Evolutionary conservation across 2,888 invertebrate species (phyloP), one percentile per base, ranked within the genome.

Genomic region (Litoditis marina): DNA sequence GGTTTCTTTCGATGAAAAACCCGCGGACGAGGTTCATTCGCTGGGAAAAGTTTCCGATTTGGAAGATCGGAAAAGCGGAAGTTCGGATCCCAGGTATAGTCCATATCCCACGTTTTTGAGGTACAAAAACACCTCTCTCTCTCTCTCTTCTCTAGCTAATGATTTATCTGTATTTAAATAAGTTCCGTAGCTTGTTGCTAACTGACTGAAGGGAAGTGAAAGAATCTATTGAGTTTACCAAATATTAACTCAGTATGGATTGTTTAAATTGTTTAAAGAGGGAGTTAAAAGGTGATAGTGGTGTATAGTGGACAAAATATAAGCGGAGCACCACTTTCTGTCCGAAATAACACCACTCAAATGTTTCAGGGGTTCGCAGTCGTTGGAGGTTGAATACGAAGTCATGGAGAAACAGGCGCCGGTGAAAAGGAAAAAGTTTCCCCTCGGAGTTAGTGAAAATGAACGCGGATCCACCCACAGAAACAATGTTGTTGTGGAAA

Each of bases 381-480:
- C 16, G 8, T 7, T 61, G 25, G 61, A 61, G 39, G 36, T 55
- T 22, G 42, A n/a, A n/a, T n/a, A 25, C 7, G n/a, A 22, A 32
- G 59, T 51, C 16, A 64, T 64, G 25, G 68, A 68, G 42, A 68
- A 65, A 47, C 57, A 62, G 25, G 67, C 69, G 44, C 68, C 69
- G 13, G 68, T 71, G 31, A 71, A 70, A 49, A 8, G 75, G 31
- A 71, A 65, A 47, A 75, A 75, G 53, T 73, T 71, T 47, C 75
- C 73, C 0, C 39, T 75, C 8, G 75, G 73, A 19, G 71, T 68
- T 1, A 65, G 58, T 44, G 65, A 68, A 46, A 62, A 68, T 19
- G 75, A 71, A 47, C 52, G 75, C 6, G 66, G 71, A 13, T 68
- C 69, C 0, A 65, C 60, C 28, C 68, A 68, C 30, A 44, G 65